phyloP scores from a whole-genome alignment of 2,113 vertebrate species.

The Peromyscus leucopus region DNA sequence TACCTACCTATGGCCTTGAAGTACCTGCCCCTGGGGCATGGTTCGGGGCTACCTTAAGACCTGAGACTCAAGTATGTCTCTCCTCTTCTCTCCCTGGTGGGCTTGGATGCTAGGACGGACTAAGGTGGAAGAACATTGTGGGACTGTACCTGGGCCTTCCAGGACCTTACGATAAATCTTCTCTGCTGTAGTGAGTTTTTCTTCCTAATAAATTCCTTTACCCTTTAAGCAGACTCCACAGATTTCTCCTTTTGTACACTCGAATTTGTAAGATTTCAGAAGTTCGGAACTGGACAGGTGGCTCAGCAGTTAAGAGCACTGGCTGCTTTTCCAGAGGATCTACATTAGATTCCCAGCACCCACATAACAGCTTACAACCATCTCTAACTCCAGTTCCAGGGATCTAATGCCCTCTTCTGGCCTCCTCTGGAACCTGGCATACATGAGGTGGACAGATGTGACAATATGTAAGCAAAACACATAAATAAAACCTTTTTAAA shows the following conservation, averaged over 20 bases:
- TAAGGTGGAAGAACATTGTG: too few species aligned
- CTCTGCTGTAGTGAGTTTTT: too few species aligned
- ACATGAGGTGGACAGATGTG: not conserved
- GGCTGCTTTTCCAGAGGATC: not conserved
- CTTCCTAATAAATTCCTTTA: too few species aligned
- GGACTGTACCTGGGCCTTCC: too few species aligned
- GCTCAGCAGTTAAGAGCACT: not conserved
- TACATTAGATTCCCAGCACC: not conserved
- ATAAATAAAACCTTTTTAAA: not conserved
- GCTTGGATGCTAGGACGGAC: too few species aligned
- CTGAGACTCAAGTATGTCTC: too few species aligned
- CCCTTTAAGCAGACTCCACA: too few species aligned
- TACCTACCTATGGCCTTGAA: too few species aligned
- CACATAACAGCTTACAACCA: not conserved
- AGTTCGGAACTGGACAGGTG: not conserved
- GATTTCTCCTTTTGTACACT: not conserved
- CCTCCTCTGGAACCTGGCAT: not conserved
- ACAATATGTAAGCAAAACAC: not conserved
- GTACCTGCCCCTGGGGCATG: too few species aligned
- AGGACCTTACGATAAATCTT: too few species aligned
- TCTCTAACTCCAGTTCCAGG: not conserved
- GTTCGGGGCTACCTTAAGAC: too few species aligned
- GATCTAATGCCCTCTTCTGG: not conserved
- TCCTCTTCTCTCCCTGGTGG: too few species aligned
- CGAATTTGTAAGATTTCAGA: not conserved